A percentile compares a stretch with the other conserved stretches of the same genome.
phyloP scores from a whole-genome alignment of 2,888 invertebrate genomes.

The Peribatodes rhomboidaria region DNA sequence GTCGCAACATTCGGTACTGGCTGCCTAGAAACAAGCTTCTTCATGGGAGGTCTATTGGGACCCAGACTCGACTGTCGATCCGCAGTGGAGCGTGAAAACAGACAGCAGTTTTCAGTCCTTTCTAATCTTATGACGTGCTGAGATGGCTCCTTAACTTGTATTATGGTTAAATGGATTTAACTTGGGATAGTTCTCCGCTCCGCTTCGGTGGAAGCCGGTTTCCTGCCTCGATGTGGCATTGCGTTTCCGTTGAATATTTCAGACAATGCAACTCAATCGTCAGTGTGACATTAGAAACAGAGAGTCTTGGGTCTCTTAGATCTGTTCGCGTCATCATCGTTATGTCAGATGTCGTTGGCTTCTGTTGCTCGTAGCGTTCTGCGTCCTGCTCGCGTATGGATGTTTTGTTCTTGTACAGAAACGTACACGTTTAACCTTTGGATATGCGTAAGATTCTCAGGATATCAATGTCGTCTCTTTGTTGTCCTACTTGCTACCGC shows the following conservation, averaged over 20 bases:
- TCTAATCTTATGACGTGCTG: not conserved
- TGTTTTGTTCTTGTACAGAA: not conserved
- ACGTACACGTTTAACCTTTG: not conserved
- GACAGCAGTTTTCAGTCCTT: not conserved
- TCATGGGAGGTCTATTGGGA: constrained; percentile 3
- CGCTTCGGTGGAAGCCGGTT: constrained; percentile 9
- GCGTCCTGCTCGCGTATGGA: not conserved
- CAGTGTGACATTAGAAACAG: not conserved
- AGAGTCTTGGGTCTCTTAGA: constrained; percentile 1
- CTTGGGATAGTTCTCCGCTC: not conserved
- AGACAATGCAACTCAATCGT: not conserved
- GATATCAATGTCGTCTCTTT: constrained; percentile 12
- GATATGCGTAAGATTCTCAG: constrained; percentile 6
- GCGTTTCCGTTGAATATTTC: not conserved
- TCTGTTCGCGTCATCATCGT: constrained; percentile 24
- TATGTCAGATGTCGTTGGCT: constrained; percentile 32
- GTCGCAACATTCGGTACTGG: constrained; percentile 52
- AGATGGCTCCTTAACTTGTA: too few relatives aligned
- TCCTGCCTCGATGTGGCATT: not conserved
- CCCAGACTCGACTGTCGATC: not conserved
- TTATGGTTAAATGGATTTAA: too few relatives aligned
- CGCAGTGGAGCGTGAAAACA: not conserved
- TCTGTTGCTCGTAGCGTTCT: constrained; percentile 23
- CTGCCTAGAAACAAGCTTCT: constrained; percentile 29
- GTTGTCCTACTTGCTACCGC: constrained; percentile 10